A percentile compares a stretch with the other conserved stretches of the same genome.
Evolutionary conservation across 2,888 invertebrate genomes (phyloP).

Genomic region (Tenthredo notha): DNA sequence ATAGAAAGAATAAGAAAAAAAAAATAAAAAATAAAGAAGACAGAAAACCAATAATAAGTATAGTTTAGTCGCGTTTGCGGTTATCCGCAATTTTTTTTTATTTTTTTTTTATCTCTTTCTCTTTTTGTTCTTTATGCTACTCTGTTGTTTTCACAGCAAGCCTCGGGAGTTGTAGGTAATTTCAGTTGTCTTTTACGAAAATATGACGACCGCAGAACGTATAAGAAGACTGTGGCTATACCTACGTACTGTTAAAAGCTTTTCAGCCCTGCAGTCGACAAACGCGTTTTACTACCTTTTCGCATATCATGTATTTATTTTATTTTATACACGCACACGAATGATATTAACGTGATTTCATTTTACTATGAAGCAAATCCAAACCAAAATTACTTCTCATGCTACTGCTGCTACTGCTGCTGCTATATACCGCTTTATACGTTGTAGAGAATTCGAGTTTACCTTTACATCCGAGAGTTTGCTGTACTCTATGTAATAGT

Average conservation of each 20-base stretch:
- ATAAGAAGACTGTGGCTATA: background rate
- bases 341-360: background rate
- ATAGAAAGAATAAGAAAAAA: background rate
- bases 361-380: background rate
- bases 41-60: conserved; percentile 27
- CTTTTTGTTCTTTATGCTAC: background rate
- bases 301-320: background rate
- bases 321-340: background rate
- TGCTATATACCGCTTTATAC: background rate
- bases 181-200: conserved; percentile 1
- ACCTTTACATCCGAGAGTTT: background rate
- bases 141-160: background rate
- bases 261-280: background rate
- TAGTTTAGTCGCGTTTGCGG: conserved; percentile 29
- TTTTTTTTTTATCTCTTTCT: background rate
- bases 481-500: background rate
- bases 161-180: background rate
- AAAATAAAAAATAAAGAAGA: background rate
- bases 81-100: conserved; percentile 28
- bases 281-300: background rate
- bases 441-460: conserved; percentile 1
- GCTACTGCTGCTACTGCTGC: background rate
- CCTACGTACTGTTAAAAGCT: background rate
- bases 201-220: background rate
- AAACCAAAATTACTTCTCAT: background rate